Conservation (phyloP, 2,888 invertebrate genomes). For the Drosophila bunnanda region DNA sequence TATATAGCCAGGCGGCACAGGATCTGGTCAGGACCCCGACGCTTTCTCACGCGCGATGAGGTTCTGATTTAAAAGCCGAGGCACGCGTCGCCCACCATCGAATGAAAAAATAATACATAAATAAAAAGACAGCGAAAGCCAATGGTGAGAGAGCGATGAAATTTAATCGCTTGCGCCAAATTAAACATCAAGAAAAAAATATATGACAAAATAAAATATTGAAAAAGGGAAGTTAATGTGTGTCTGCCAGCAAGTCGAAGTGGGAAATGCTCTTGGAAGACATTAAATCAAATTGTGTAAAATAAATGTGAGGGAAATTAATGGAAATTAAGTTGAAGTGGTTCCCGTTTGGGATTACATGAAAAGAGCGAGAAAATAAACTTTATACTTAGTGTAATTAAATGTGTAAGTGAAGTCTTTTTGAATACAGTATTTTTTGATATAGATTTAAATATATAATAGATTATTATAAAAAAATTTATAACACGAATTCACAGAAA, state of each 20-base stretch:
- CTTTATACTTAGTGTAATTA: not conserved
- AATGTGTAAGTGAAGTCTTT: too few species aligned
- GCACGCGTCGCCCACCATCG: constrained; percentile 50
- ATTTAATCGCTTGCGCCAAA: constrained; percentile 72
- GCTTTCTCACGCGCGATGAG: constrained; percentile 51
- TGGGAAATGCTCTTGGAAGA: not conserved
- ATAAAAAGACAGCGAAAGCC: not conserved
- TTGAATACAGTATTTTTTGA: too few species aligned
- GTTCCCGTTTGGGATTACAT: too few species aligned
- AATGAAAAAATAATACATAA: constrained; percentile 1
- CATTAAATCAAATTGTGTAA: not conserved
- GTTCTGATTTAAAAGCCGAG: constrained; percentile 66
- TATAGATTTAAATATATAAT: too few species aligned
- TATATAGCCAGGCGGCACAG: constrained; percentile 35
- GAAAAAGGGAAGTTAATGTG: constrained; percentile 26
- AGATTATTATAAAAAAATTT: too few species aligned
- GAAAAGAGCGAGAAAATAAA: not conserved
- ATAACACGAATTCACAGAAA: too few species aligned
- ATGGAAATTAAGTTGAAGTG: not conserved
- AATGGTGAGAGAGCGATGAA: constrained; percentile 23
- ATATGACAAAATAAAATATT: constrained; percentile 38
- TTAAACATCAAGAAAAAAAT: constrained; percentile 59
- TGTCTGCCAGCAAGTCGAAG: not conserved
- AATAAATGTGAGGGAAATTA: not conserved
- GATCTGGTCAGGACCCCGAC: constrained; percentile 6